Evolutionary conservation across 2,113 vertebrate species (phyloP).

Genomic region (Gallinago paraguaiae): DNA sequence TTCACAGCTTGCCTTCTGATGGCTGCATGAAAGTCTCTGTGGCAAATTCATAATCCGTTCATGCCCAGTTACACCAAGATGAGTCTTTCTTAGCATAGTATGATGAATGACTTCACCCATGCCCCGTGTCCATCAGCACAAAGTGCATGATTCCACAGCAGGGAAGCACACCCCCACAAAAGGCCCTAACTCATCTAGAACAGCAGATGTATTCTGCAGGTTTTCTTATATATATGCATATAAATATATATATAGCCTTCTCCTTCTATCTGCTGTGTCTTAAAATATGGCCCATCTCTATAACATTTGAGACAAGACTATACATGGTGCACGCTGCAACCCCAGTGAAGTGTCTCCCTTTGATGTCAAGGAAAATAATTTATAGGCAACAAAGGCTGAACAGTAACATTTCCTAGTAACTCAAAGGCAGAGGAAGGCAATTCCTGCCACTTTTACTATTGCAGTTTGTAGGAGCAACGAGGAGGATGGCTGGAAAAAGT

Average conservation of each 20-base stretch:
- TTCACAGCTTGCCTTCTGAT: neutral
- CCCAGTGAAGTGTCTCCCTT: neutral
- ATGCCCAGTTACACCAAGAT: neutral
- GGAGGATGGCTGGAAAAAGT: neutral
- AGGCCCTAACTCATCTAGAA: neutral
- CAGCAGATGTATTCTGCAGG: neutral
- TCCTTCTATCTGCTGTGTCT: neutral
- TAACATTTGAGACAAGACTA: neutral
- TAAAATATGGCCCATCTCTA: neutral
- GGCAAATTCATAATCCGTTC: neutral
- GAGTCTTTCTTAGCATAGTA: neutral
- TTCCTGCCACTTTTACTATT: neutral
- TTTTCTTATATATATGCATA: neutral
- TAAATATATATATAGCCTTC: neutral
- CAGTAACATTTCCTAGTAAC: neutral
- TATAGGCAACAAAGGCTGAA: neutral
- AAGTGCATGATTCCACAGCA: neutral
- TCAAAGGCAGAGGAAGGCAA: neutral
- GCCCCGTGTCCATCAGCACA: neutral
- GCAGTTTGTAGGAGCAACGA: neutral
- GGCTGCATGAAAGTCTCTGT: neutral
- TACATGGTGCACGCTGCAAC: accelerated
- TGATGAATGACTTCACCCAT: neutral
- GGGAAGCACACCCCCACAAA: neutral
- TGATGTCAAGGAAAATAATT: neutral